phyloP scores from a whole-genome alignment of 30 jellyfish, hydroid and myxozoan genomes.

The Turritopsis dohrnii region DNA sequence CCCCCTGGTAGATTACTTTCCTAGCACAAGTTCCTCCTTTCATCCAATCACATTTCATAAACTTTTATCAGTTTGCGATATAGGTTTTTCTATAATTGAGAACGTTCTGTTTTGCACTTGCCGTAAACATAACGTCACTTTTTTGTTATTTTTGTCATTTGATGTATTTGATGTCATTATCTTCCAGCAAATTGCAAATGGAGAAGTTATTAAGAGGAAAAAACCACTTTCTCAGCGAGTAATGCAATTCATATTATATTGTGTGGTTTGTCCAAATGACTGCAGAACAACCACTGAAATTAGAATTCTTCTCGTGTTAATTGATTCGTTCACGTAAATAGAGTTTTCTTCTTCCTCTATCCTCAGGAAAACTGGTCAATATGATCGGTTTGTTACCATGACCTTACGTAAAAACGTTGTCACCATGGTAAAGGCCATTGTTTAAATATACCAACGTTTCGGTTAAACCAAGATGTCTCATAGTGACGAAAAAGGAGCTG shows the following conservation, averaged over 20 bases:
- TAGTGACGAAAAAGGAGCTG: background rate
- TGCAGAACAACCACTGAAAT: background rate
- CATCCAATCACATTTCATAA: background rate
- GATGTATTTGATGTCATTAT: background rate
- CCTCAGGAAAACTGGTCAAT: background rate
- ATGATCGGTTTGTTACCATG: background rate
- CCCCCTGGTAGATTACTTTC: background rate
- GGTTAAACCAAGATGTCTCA: background rate
- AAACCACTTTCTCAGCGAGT: background rate
- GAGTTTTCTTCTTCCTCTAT: background rate
- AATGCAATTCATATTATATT: background rate
- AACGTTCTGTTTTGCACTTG: background rate
- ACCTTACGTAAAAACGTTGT: too few species aligned
- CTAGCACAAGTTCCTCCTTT: background rate
- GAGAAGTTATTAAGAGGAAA: background rate
- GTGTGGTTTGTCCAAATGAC: background rate
- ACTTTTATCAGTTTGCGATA: background rate
- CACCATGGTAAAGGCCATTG: too few species aligned
- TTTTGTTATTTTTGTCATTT: background rate
- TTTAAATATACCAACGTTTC: too few species aligned
- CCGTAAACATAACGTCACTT: background rate
- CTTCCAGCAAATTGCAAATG: background rate
- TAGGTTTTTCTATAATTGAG: background rate
- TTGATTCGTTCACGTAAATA: background rate
- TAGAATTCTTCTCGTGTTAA: background rate